Base-by-base conservation (phyloP, 2,113 vertebrate species). In the Monarcha castaneiventris region DNA sequence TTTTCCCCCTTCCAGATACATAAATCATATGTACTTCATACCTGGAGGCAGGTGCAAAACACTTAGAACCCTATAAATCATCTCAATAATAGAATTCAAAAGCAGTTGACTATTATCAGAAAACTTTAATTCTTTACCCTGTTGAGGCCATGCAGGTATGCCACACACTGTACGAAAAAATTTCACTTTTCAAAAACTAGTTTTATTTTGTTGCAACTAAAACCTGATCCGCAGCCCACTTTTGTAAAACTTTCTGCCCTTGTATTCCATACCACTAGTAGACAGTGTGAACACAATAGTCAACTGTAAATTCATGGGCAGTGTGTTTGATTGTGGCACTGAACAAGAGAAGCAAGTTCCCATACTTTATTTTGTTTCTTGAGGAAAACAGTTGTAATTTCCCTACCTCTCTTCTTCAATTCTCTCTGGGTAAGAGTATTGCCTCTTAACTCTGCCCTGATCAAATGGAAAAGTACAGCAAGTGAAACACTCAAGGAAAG, bases 1-100 rank as follows among this genome's bases (percentile, higher is more conserved):
- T 19, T 48, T 6, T 5, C 0, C 4, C 5, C 29, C 10, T 76
- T 76, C 39, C 16, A 72, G 30, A 48, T 84, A 27, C 69, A 86
- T 89, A 97, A 94, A 92, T 86, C 39, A 87, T 87, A 71, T 68
- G 3, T 20, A 56, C 49, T 91, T 56, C 69, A 62, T 87, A 92
- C 75, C 84, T 71, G 17, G 15, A 94, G 49, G 32, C 71, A 92
- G 79, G 59, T 92, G 72, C 54, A 74, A 94, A 93, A 91, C 58
- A 58, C 39, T 86, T 81, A 69, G 23, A 96, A 43, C 17, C 43
- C 25, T 79, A 83, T 83, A 79, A 64, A 94, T 94, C 84, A 76
- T 58, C 39, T 72, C 35, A 46, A 64, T 43, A 84, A 67, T 3
- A 73, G 32, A 89, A 96, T 85, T 75, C 54, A 78, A 85, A 91